Percentiles rank a stretch among this genome's conserved stretches.
Evolutionary conservation across 2,888 invertebrate species (phyloP).

Genomic region (Cosmia pyralina): DNA sequence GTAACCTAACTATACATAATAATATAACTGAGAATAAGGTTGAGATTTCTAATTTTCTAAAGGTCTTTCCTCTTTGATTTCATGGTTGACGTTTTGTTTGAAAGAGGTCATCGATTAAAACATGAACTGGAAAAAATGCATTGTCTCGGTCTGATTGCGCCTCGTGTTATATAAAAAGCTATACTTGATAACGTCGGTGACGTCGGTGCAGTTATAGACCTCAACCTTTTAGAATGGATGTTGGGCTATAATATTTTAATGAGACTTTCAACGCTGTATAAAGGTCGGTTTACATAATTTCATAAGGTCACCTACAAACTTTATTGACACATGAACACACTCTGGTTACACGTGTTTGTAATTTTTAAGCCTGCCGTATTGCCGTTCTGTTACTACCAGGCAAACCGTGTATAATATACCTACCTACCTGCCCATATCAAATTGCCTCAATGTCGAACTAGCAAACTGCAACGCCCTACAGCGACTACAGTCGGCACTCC

Average conservation of each 20-base stretch:
- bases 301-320: conserved; percentile 58
- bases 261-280: conserved; percentile 9
- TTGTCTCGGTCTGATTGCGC: conserved; percentile 64
- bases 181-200: conserved; percentile 57
- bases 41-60: conserved; percentile 40
- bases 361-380: conserved; percentile 62
- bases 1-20: not conserved
- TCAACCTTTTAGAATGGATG: conserved; percentile 41
- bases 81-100: conserved; percentile 28
- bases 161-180: conserved; percentile 58
- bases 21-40: conserved; percentile 8
- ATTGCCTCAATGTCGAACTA: conserved; percentile 44
- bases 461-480: conserved; percentile 25
- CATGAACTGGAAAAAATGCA: conserved; percentile 53
- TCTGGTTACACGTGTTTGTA: conserved; percentile 66
- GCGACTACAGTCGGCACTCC: not conserved
- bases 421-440: conserved; percentile 47
- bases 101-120: conserved; percentile 56
- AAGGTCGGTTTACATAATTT: conserved; percentile 47
- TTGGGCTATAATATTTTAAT: conserved; percentile 19
- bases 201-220: conserved; percentile 53
- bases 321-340: conserved; percentile 70
- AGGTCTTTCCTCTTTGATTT: conserved; percentile 40
- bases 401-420: conserved; percentile 46
- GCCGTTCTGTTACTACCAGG: conserved; percentile 56